A percentile compares a stretch with the other conserved stretches of the same genome.
Conservation (phyloP, 2,113 vertebrate genomes). For the Trogon surrucura region DNA sequence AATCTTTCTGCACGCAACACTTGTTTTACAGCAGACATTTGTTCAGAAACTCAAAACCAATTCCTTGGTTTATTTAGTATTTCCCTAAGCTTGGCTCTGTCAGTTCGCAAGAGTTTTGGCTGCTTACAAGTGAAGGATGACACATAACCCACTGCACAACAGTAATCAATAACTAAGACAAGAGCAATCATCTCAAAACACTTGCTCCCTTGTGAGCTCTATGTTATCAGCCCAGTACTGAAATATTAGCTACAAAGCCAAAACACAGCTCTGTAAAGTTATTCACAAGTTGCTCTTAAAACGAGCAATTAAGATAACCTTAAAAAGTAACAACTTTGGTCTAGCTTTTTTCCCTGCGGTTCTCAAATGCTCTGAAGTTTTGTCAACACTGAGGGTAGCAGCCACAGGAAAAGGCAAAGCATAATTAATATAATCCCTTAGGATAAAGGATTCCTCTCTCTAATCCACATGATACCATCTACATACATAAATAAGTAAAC, state of each 20-base stretch:
- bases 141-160: neutral
- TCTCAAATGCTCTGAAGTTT: neutral
- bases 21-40: neutral
- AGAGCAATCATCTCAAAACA: neutral
- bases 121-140: neutral
- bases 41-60: neutral
- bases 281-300: neutral
- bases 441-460: conserved; percentile 15
- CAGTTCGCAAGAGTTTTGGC: neutral
- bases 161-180: neutral
- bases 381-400: neutral
- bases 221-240: neutral
- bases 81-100: neutral
- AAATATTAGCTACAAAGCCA: neutral
- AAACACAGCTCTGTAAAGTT: neutral
- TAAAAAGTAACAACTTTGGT: neutral
- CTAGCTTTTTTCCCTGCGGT: neutral
- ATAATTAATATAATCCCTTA: neutral
- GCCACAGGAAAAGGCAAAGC: neutral
- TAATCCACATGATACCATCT: neutral
- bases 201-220: neutral
- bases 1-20: neutral
- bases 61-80: neutral
- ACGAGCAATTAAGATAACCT: neutral
- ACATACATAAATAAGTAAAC: neutral